Percentiles rank a stretch among this genome's conserved stretches.
These are phyloP conservation scores for Erebia aethiops DNA, from an alignment of 2,888 invertebrate genomes.

Conservation along the genomic window DNA sequence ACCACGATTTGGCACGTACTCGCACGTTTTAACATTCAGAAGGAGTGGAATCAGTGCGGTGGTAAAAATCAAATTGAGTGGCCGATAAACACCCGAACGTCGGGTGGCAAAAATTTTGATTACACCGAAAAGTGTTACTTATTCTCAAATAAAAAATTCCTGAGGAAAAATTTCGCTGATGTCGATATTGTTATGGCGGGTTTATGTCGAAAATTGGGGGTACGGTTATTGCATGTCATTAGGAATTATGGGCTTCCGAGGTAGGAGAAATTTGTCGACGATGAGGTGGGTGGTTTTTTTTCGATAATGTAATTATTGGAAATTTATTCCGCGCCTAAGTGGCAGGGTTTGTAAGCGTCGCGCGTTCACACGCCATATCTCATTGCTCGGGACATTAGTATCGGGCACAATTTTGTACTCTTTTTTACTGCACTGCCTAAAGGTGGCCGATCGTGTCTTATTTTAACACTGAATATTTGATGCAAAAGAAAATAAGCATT, in stretches of 20 bases:
- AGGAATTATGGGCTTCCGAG: conserved; percentile 82
- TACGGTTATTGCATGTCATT: conserved; percentile 84
- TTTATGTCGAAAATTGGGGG: conserved; percentile 83
- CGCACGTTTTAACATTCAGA: conserved; percentile 62
- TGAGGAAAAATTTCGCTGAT: conserved; percentile 76
- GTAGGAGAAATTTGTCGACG: conserved; percentile 70
- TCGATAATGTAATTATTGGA: conserved; percentile 82
- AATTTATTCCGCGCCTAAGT: conserved; percentile 73
- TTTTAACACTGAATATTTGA: neutral
- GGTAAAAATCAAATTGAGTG: conserved; percentile 81
- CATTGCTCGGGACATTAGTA: conserved; percentile 34
- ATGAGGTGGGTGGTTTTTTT: conserved; percentile 66
- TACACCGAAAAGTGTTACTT: conserved; percentile 80
- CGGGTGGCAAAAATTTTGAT: conserved; percentile 75
- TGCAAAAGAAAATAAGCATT: neutral
- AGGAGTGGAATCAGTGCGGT: conserved; percentile 71
- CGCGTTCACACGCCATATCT: conserved; percentile 46
- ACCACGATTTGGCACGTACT: conserved; percentile 54
- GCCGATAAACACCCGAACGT: conserved; percentile 74
- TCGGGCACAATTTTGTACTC: conserved; percentile 18
- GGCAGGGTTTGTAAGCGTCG: conserved; percentile 46
- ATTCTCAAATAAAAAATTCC: conserved; percentile 77
- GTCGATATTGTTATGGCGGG: conserved; percentile 83
- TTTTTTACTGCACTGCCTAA: conserved; percentile 1
- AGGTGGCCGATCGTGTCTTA: neutral